Percentiles rank a stretch among this genome's conserved stretches.
These are phyloP conservation scores for Bovichtus variegatus DNA, from an alignment of 2,797 vertebrate species.

Conservation along the genomic window DNA sequence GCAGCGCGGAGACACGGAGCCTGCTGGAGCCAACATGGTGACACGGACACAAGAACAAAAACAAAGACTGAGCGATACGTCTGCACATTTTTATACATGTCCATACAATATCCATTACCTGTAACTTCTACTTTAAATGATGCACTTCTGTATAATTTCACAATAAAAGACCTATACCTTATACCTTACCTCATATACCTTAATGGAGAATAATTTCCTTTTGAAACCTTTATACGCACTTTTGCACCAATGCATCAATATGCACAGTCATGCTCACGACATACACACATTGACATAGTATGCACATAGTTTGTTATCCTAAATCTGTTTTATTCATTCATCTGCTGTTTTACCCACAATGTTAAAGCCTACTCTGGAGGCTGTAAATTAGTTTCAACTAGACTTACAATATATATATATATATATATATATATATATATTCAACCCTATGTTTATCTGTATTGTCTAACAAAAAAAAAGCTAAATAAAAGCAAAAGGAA, in stretches of 20 bases:
- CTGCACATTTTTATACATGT: conserved; percentile 15
- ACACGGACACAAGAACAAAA: conserved; percentile 36
- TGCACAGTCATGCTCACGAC: not conserved
- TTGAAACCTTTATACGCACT: not conserved
- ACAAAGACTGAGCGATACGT: conserved; percentile 4
- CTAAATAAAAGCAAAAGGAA: too few species aligned
- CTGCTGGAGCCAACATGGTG: conserved; percentile 46
- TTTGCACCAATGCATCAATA: not conserved
- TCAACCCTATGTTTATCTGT: not conserved
- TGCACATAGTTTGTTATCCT: not conserved
- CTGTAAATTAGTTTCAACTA: not conserved
- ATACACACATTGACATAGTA: not conserved
- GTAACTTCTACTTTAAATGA: conserved; percentile 6
- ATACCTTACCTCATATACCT: not conserved
- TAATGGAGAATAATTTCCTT: not conserved
- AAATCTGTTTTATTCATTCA: not conserved
- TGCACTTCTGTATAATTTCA: not conserved
- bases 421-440: not conserved
- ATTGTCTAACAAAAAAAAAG: not conserved
- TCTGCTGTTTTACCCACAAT: not conserved
- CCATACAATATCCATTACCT: too few species aligned
- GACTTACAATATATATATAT: not conserved
- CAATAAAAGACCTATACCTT: not conserved
- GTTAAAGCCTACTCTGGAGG: not conserved
- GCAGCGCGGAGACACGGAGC: conserved; percentile 49